Base-by-base conservation (phyloP, 2,113 vertebrate genomes). In the Pseudorectes ferrugineus region DNA sequence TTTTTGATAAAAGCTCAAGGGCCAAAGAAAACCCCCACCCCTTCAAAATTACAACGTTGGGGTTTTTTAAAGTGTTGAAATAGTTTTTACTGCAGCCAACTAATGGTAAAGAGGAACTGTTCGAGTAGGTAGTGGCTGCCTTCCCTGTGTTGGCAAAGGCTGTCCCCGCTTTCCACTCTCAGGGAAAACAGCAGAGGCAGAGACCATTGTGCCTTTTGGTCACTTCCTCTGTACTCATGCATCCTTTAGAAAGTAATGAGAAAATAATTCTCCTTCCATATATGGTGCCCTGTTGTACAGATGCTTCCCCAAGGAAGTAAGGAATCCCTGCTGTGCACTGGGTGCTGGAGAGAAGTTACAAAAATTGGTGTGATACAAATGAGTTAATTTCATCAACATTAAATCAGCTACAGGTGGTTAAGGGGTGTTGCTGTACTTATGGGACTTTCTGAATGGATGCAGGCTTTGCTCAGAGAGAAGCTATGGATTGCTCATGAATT, bases 361-460 rank as follows among this genome's bases (percentile, higher is more conserved):
- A 28, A 66, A 76, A 12, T 42, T 4, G 31, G 1, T 55, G 31
- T 55, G 40, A 55, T 81, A 48, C 36, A 87, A 22, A 40, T 29
- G 9, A 68, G 15, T 36, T 20, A 0, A 3, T 78, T 40, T 25
- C 2, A 1, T 78, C 25, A 5, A 8, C 15, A 2, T 36, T 52
- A 45, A 62, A 28, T 28, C 61, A 59, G 43, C 3, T 62, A 1
- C 10, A 25, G 57, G 52, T 74, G 14, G 21, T 35, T 85, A 29
- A 7, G 40, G 10, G 10, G 9, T 58, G 18, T 88, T 74, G 46
- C 65, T 66, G 2, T 63, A 8, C 5, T 38, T 48, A 3, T 4
- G 33, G 33, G 51, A 5, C 66, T 57, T 85, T 48, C 16, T 1
- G 2, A 66, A 24, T 42, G 26, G 49, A 45, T 54, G 18, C 25